Evolutionary conservation across 2,113 vertebrate genomes (phyloP), one percentile per base, ranked within the genome.

Genomic region (Periophthalmodon schlosseri): DNA sequence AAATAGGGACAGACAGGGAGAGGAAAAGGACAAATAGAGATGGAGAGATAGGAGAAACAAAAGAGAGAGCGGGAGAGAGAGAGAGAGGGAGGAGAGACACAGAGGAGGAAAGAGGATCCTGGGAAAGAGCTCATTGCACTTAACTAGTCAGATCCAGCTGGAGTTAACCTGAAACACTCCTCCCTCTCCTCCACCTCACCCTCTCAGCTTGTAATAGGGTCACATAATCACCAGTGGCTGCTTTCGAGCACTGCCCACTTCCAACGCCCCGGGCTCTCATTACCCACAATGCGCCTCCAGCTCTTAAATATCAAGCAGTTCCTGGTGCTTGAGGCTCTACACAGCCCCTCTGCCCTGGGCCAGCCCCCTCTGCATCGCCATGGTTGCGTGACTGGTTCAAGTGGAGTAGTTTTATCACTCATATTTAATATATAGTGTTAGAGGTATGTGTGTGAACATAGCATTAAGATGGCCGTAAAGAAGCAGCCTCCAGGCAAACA

Each of bases 281-380:
- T 94, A 94, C 87, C 88, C 78, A 72, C 87, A 82, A 83, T 85
- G 77, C 86, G 84, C 83, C 87, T 81, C 84, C 78, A 77, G 77
- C 86, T 90, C 89, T 91, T 88, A 92, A 89, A 91, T 91, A 93
- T 92, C 91, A 92, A 92, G 92, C 79, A 69, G 49, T 76, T 83
- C 83, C 89, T 90, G 87, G 85, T 84, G 81, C 85, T 78, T 28
- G 57, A 81, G 84, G 87, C 76, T 68, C 44, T 69, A 74, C 77
- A 9, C 14, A 0, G 74, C 72, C 77, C 80, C 77, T 74, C 67
- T 78, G 77, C 86, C 86, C 44, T 24, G 5, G 49, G 88, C 82
- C 79, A 83, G 71, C 65, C 77, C 85, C 79, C 67, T 49, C 67
- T 60, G 66, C 72, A 70, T 34, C 75, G 39, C 78, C 20, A 6